Evolutionary conservation across 2,797 vertebrate species (phyloP).

Genomic region (Enteromius thamalakanensis): DNA sequence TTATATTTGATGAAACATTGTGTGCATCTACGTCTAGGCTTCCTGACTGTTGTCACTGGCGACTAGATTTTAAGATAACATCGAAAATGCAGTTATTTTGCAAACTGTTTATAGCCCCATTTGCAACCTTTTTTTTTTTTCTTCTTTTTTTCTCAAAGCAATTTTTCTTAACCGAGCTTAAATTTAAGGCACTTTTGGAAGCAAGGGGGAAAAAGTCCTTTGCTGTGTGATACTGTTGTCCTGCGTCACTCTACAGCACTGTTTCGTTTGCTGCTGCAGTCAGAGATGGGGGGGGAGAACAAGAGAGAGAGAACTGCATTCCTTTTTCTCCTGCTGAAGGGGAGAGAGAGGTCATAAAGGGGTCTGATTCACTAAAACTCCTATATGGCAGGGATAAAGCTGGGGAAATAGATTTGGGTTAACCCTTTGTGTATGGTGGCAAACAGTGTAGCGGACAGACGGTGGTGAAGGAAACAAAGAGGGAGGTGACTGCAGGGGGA

Average conservation of each 20-base stretch:
- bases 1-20: background rate
- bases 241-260: conserved; percentile 19
- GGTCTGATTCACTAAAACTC: conserved; percentile 11
- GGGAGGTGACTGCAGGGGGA: conserved; percentile 22
- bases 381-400: background rate
- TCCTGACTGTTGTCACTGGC: background rate
- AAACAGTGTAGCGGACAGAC: background rate
- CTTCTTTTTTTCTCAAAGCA: background rate
- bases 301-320: background rate
- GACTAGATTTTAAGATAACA: background rate
- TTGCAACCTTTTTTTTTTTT: background rate
- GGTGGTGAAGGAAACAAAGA: conserved; percentile 1
- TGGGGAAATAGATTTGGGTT: conserved; percentile 22
- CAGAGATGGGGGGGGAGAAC: background rate
- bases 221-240: background rate
- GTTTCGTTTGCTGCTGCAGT: conserved; percentile 5
- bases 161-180: background rate
- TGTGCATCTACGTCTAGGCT: background rate
- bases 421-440: conserved; percentile 12
- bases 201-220: background rate
- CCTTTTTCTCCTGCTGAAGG: conserved; percentile 22
- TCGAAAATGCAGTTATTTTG: background rate
- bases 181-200: background rate
- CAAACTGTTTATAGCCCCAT: background rate
- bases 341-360: background rate